Conservation (phyloP, 1,140 invertebrate genomes). For the Eulimnadia texana region DNA sequence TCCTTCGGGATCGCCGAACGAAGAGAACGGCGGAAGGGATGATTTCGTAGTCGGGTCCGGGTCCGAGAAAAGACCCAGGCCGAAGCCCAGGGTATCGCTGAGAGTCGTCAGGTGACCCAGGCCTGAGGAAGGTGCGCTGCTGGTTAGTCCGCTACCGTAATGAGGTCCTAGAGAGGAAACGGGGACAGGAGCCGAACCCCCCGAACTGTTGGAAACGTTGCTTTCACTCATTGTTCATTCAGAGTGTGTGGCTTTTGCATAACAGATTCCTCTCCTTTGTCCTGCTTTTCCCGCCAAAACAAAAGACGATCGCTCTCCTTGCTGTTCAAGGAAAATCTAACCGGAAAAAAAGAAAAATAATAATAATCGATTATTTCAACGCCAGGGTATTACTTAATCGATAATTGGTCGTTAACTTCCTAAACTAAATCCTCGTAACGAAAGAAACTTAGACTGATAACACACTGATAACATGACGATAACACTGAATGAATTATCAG, state of each 20-base stretch:
- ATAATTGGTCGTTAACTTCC: too few species aligned
- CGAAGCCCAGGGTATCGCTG: constrained; percentile 8
- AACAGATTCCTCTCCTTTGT: background rate
- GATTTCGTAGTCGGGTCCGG: constrained; percentile 2
- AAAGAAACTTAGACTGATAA: too few species aligned
- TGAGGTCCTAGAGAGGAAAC: background rate
- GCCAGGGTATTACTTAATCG: too few species aligned
- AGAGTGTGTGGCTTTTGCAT: too few species aligned
- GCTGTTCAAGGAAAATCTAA: too few species aligned
- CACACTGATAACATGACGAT: too few species aligned
- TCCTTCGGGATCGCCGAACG: constrained; percentile 38
- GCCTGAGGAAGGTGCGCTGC: background rate
- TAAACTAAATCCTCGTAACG: too few species aligned
- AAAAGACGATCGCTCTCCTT: too few species aligned
- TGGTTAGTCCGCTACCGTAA: background rate
- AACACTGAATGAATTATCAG: too few species aligned
- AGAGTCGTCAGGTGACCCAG: background rate
- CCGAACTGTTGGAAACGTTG: background rate
- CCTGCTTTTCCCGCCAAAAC: too few species aligned
- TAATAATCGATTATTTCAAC: too few species aligned
- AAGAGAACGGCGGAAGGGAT: constrained; percentile 52
- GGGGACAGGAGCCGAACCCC: background rate
- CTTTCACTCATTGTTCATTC: background rate
- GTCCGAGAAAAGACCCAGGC: constrained; percentile 14
- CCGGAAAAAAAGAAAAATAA: too few species aligned